Conservation (phyloP, 1,140 invertebrate species). For the Bombus cullumanus region DNA sequence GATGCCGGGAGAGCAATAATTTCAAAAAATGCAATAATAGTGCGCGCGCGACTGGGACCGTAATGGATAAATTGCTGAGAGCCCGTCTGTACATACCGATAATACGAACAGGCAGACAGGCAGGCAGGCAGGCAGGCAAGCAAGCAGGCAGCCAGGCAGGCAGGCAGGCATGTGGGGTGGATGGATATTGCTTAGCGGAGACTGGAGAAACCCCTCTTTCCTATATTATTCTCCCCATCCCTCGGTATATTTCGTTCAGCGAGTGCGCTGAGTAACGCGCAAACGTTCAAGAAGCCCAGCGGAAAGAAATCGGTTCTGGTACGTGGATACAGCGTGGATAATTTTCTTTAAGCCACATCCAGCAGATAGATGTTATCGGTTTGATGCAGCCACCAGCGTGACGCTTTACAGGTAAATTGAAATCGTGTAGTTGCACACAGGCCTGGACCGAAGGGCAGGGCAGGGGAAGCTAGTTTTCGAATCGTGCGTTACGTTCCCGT, state of each 20-base stretch:
- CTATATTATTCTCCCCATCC: constrained; percentile 80
- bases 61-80: constrained; percentile 84
- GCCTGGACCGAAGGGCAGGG: not conserved
- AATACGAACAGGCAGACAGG: constrained; percentile 79
- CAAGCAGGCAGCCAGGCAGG: constrained; percentile 68
- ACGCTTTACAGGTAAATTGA: not conserved
- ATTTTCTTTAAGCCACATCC: constrained; percentile 3
- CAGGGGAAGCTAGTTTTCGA: not conserved
- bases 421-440: not conserved
- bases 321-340: constrained; percentile 7
- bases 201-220: constrained; percentile 75
- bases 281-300: constrained; percentile 58
- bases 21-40: constrained; percentile 82
- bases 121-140: constrained; percentile 36
- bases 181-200: constrained; percentile 82
- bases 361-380: not conserved
- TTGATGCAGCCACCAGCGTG: not conserved
- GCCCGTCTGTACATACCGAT: constrained; percentile 77
- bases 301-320: constrained; percentile 31
- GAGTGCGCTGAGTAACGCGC: constrained; percentile 67
- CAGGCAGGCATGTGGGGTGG: constrained; percentile 79
- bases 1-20: constrained; percentile 62
- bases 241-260: constrained; percentile 71
- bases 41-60: constrained; percentile 74
- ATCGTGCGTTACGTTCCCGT: not conserved